Base-by-base conservation (phyloP, 2,797 vertebrate genomes). In the Protonibea diacanthus region DNA sequence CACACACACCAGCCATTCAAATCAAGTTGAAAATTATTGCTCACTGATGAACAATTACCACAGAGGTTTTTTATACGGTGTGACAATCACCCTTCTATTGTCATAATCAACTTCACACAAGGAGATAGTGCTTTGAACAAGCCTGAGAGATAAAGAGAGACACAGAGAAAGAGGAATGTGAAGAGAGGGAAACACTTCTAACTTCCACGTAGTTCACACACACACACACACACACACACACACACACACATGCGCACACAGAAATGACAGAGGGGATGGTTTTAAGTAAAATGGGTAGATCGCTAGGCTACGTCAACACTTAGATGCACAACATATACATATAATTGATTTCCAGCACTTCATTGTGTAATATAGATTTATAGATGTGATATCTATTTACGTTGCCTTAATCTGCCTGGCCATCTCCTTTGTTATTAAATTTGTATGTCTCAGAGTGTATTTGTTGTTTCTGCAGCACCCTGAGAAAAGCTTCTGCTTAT, bases 41-140 rank as follows among this genome's bases (percentile, higher is more conserved):
- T 85, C 75, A 60, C 71, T 88, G 84, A 87, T 87, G 79, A 84
- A 84, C 76, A 87, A 84, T 86, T 86, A 85, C 61, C 68, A 57
- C 62, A 25, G 20, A 21, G 0, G 17, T 58, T 68, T 74, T 78
- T 61, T 75, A 13, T 38, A 10, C 6, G 23, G 47, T 55, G 70
- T 77, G 48, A 83, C 81, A 87, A 82, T 89, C 80, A 84, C 81
- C 15, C 38, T 1, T 74, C 77, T 75, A 81, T 88, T 65, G 78
- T 79, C 58, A 74, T 77, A 86, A 87, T 89, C 84, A 86, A 76
- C 82, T 85, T 88, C 66, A 69, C 74, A 83, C 59, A 25, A 86
- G 66, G 75, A 76, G 42, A 67, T 15, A 21, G 2, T 2, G 17
- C 64, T 74, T 68, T 44, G 21, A 68, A 44, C 8, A 9, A 52